Conservation (phyloP, 2,797 vertebrate species). For the Buceros bicornis region DNA sequence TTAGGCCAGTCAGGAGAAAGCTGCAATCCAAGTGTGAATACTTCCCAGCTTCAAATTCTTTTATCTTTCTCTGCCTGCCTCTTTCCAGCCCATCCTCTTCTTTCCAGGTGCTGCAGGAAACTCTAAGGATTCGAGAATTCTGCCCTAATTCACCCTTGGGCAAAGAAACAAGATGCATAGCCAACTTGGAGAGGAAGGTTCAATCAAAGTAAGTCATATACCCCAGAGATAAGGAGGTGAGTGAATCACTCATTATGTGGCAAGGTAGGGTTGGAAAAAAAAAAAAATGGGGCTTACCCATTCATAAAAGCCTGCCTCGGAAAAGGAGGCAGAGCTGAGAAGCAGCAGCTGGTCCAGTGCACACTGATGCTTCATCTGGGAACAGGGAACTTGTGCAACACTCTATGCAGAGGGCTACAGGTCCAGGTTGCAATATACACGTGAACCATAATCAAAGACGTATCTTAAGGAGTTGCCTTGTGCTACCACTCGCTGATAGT, state of each 20-base stretch:
- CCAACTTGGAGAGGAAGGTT: neutral
- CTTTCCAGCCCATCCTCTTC: conserved; percentile 48
- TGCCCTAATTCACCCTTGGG: neutral
- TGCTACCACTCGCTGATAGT: neutral
- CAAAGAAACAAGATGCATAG: conserved; percentile 3
- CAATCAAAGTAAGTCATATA: conserved; percentile 4
- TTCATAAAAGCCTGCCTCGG: conserved; percentile 29
- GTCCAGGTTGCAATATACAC: neutral
- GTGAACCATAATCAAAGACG: neutral
- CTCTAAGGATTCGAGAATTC: conserved; percentile 16
- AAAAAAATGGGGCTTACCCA: neutral
- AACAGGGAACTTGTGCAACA: neutral
- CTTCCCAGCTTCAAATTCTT: conserved; percentile 37
- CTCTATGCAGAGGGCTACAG: neutral
- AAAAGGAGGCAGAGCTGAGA: neutral
- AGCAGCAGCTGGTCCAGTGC: neutral
- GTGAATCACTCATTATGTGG: conserved; percentile 30
- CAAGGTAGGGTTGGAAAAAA: neutral
- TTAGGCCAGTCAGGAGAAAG: conserved; percentile 51
- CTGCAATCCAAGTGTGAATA: conserved; percentile 21
- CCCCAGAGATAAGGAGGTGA: conserved; percentile 37
- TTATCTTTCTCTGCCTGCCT: conserved; percentile 47
- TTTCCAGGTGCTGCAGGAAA: conserved; percentile 46
- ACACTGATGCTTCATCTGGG: neutral
- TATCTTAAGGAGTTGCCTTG: neutral